These are phyloP conservation scores for Macroramphosus scolopax DNA, from an alignment of 2,797 vertebrate species.

Conservation along the genomic window DNA sequence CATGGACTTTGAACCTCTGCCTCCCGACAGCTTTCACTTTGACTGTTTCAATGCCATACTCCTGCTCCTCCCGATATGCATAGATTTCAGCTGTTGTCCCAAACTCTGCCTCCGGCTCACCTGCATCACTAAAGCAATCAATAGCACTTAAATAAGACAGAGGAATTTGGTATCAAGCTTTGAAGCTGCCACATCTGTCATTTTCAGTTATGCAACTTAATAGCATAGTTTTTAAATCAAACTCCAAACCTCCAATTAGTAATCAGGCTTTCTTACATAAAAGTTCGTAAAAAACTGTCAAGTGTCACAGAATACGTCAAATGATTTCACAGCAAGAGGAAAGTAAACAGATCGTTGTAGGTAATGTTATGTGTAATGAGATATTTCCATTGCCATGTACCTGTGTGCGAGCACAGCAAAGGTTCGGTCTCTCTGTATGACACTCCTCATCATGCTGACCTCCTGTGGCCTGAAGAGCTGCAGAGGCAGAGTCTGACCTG, in stretches of 20 bases:
- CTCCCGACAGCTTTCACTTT: conserved; percentile 97
- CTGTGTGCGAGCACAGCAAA: conserved; percentile 97
- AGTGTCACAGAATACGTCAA: no score
- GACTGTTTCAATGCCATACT: conserved; percentile 95
- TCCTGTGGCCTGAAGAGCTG: conserved; percentile 95
- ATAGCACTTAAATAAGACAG: neutral
- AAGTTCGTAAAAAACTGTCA: no score
- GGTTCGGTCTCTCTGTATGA: conserved; percentile 94
- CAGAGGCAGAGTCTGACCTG: conserved; percentile 93
- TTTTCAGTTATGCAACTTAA: no score
- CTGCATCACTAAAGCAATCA: conserved; percentile 53
- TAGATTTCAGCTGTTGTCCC: conserved; percentile 98
- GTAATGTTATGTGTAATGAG: no score
- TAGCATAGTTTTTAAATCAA: no score
- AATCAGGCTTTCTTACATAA: no score
- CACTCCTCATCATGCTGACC: conserved; percentile 95
- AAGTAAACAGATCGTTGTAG: neutral
- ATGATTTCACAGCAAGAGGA: no score
- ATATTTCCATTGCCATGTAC: conserved; percentile 57
- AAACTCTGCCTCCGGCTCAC: conserved; percentile 80
- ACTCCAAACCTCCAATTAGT: no score
- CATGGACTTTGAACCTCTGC: conserved; percentile 95
- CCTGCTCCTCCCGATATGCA: conserved; percentile 93
- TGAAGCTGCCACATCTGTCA: neutral
- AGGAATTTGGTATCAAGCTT: neutral